Conservation (phyloP, 2,113 vertebrate genomes). For the Aegithalos caudatus region DNA sequence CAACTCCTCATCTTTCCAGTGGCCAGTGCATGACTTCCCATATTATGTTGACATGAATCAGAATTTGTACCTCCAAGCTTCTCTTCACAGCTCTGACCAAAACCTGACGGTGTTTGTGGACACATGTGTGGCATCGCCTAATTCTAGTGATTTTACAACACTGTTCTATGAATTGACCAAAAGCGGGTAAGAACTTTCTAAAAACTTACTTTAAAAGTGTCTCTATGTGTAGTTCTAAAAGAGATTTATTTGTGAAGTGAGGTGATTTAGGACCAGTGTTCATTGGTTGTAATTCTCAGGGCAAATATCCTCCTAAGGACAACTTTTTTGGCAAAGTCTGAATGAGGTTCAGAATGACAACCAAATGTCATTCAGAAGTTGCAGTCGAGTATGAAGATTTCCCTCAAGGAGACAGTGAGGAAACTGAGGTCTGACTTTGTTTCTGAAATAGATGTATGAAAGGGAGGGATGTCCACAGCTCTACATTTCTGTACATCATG, state of each 20-base stretch:
- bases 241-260: background rate
- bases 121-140: constrained; percentile 67
- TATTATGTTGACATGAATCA: constrained; percentile 67
- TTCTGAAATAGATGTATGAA: background rate
- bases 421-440: background rate
- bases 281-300: background rate
- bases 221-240: background rate
- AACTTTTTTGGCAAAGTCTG: background rate
- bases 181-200: constrained; percentile 64
- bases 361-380: background rate
- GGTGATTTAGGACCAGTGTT: background rate
- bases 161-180: constrained; percentile 57
- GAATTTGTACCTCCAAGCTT: constrained; percentile 67
- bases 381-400: background rate
- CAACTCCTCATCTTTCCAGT: constrained; percentile 56
- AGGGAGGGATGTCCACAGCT: background rate
- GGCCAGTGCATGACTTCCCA: constrained; percentile 52
- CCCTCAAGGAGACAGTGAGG: background rate
- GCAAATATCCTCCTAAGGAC: background rate
- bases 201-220: background rate
- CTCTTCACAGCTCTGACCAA: constrained; percentile 50
- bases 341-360: background rate
- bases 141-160: constrained; percentile 13
- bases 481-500: background rate
- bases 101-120: constrained; percentile 71